Conservation (phyloP, 2,888 invertebrate genomes). For the Hydraecia micacea region DNA sequence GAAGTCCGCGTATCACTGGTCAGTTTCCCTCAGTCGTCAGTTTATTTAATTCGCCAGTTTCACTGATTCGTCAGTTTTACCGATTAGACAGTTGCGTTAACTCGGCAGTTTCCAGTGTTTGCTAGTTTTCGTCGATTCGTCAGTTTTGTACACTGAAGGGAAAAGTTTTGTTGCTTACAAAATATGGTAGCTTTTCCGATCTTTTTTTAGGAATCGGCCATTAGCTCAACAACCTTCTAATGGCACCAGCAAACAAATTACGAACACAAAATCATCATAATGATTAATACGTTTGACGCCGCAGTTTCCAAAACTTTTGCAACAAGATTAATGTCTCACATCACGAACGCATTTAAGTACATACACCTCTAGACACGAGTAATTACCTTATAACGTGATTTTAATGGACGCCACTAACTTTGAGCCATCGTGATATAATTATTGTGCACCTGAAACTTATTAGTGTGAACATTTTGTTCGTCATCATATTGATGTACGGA, state of each 20-base stretch:
- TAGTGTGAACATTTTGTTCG: constrained; percentile 33
- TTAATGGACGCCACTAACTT: constrained; percentile 62
- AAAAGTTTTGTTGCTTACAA: neutral
- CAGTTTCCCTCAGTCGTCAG: too few relatives aligned
- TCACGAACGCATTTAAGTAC: constrained; percentile 49
- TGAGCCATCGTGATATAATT: constrained; percentile 49
- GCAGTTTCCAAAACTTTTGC: constrained; percentile 60
- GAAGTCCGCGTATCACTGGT: too few relatives aligned
- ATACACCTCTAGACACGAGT: constrained; percentile 51
- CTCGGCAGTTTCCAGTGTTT: too few relatives aligned
- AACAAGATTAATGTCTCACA: constrained; percentile 68
- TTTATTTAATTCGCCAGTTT: too few relatives aligned
- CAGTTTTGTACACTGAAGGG: too few relatives aligned
- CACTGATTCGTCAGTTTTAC: too few relatives aligned
- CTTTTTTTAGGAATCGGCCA: neutral
- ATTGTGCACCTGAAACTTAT: constrained; percentile 45
- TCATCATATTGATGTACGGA: constrained; percentile 40
- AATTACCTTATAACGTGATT: constrained; percentile 68
- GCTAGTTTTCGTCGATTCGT: too few relatives aligned
- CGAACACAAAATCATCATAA: constrained; percentile 19
- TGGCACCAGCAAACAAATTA: constrained; percentile 30
- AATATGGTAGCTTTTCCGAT: neutral
- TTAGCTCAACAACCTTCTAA: neutral
- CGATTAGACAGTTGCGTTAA: too few relatives aligned
- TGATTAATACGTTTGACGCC: constrained; percentile 35